Evolutionary conservation across 2,888 invertebrate species (phyloP).

Genomic region (Phania funesta): DNA sequence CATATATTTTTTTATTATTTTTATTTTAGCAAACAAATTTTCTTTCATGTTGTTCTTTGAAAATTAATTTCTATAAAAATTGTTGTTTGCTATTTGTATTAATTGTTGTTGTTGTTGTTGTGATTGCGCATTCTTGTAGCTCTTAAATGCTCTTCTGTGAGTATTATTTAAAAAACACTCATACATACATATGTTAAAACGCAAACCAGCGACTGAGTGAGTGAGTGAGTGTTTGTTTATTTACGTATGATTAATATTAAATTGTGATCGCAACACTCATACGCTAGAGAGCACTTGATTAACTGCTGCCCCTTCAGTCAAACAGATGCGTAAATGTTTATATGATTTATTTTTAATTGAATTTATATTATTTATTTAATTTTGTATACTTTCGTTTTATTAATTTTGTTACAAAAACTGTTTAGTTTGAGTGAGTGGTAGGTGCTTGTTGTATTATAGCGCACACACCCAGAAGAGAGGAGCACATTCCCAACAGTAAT

Average conservation of each 20-base stretch:
- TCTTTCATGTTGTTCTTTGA: slow-evolving; percentile 18
- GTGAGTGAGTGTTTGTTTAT: not conserved
- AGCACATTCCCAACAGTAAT: not conserved
- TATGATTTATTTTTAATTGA: too few species aligned
- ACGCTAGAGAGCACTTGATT: slow-evolving; percentile 52
- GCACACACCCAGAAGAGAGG: too few species aligned
- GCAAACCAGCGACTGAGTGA: not conserved
- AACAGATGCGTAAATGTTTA: too few species aligned
- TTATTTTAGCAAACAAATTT: not conserved
- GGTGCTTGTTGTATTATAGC: too few species aligned
- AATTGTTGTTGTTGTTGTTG: slow-evolving; percentile 2
- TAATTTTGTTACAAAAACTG: too few species aligned
- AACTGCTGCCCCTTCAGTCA: slow-evolving; percentile 2
- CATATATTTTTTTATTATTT: not conserved
- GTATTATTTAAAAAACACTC: not conserved
- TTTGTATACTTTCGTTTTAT: not conserved
- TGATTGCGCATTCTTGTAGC: not conserved
- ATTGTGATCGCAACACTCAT: slow-evolving; percentile 48
- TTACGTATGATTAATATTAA: slow-evolving; percentile 55
- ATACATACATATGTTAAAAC: not conserved
- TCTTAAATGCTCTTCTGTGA: not conserved
- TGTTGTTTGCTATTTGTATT: too few species aligned
- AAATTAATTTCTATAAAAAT: slow-evolving; percentile 10
- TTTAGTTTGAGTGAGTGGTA: too few species aligned
- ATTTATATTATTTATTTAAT: slow-evolving; percentile 22